These are phyloP conservation scores for Poecile atricapillus DNA, from an alignment of 2,113 vertebrate genomes.

Conservation along the genomic window DNA sequence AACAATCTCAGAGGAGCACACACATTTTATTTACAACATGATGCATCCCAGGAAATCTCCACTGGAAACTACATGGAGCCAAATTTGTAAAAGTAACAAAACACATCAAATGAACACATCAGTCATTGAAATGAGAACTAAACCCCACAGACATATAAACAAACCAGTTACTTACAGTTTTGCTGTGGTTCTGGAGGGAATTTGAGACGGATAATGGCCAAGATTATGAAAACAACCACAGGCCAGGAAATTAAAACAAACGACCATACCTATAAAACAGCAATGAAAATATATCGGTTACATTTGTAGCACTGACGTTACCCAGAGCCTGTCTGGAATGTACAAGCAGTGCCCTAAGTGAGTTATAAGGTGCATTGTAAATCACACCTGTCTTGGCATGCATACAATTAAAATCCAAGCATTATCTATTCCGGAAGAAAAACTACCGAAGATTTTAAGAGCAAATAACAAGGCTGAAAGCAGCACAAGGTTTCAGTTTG, in stretches of 20 bases:
- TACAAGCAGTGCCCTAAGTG: background rate
- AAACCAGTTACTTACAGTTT: constrained; percentile 84
- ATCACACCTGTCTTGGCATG: background rate
- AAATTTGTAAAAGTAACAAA: constrained; percentile 29
- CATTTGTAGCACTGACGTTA: background rate
- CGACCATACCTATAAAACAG: constrained; percentile 87
- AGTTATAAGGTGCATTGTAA: background rate
- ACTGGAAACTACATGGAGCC: background rate
- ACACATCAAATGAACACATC: background rate
- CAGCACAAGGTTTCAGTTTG: background rate
- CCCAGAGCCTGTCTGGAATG: constrained; percentile 15
- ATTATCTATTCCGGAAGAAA: background rate
- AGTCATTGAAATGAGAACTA: constrained; percentile 28
- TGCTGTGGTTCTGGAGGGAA: constrained; percentile 79
- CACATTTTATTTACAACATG: constrained; percentile 6
- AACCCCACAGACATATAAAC: constrained; percentile 5
- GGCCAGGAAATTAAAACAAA: constrained; percentile 89
- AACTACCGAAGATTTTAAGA: background rate
- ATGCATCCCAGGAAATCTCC: background rate
- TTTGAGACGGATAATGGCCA: constrained; percentile 86
- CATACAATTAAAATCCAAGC: background rate
- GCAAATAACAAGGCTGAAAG: background rate
- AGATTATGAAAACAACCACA: constrained; percentile 89
- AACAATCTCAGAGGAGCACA: background rate
- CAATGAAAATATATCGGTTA: constrained; percentile 51